A percentile compares a stretch with the other conserved stretches of the same genome.
phyloP scores from a whole-genome alignment of 2,888 invertebrate species.

The Dolichopus griseipennis region DNA sequence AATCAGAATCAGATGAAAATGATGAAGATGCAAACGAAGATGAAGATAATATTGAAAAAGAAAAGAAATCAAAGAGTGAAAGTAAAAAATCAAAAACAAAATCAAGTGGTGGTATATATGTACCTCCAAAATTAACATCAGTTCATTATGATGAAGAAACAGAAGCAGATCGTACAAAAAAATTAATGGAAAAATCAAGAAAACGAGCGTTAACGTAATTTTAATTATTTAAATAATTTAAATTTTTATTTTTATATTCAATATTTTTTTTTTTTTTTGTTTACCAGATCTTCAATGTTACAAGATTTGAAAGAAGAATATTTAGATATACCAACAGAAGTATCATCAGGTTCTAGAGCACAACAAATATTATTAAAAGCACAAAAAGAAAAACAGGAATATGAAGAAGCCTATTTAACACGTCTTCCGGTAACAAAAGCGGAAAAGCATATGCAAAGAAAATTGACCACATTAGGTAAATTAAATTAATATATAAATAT shows the following conservation, averaged over 20 bases:
- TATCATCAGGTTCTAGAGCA: conserved; percentile 61
- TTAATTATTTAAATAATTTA: too few relatives aligned
- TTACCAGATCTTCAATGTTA: conserved; percentile 63
- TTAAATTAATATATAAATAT: conserved; percentile 17
- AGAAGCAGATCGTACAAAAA: conserved; percentile 60
- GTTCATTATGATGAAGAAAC: conserved; percentile 83
- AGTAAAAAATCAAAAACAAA: conserved; percentile 44
- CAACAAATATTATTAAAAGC: conserved; percentile 63
- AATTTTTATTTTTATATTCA: too few relatives aligned
- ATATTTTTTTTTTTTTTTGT: background rate
- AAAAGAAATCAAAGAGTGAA: conserved; percentile 38
- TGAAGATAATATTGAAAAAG: conserved; percentile 41
- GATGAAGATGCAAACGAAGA: conserved; percentile 48
- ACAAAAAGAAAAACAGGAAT: conserved; percentile 70
- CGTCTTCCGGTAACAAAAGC: conserved; percentile 79
- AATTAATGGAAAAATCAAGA: conserved; percentile 66
- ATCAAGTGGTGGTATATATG: conserved; percentile 57
- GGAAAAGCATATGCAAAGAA: conserved; percentile 68
- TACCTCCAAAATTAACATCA: conserved; percentile 88
- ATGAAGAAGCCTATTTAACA: conserved; percentile 87
- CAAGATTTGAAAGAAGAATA: conserved; percentile 89
- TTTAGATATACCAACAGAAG: conserved; percentile 85
- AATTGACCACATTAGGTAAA: conserved; percentile 56
- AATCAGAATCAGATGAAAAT: conserved; percentile 35
- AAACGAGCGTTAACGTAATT: conserved; percentile 65